Base-by-base conservation (phyloP, 1,140 invertebrate species). In the Coenobita brevimanus region DNA sequence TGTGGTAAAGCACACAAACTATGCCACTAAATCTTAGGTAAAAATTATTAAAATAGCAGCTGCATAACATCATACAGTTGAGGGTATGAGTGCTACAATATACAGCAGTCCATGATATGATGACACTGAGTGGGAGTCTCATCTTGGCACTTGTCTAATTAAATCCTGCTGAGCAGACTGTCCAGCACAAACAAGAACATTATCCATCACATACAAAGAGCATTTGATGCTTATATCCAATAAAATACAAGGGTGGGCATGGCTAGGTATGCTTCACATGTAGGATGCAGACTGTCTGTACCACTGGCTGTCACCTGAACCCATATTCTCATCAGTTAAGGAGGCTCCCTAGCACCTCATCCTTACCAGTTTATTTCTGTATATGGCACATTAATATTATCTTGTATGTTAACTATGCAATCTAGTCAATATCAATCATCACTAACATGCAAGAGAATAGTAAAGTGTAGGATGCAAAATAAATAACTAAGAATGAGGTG, bases 1-100 rank as follows among this genome's bases (percentile, higher is more conserved):
- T 46, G 64, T 86, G 73, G 82, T 85, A 78, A 87, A 87, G 84
- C 84, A 87, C 84, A 87, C 84, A 87, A 87, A 87, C 82, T 87
- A 87, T 87, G 84, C 84, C 76, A 79, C 76, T 79, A 80, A 80
- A 46, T 87, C 76, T 79, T 71, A 80, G 75, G 84, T 79, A 87
- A 85, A 84, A 87, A 87, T 79, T 62, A 57, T 80, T 87, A 87
- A 78, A 85, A 85, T 85, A 85, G 30, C 75, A 87, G 84, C 75
- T 87, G 84, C 84, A 87, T 87, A 87, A 87, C 75, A 87, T 87
- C 76, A 87, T 87, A 87, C 60, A 80, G 76, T 87, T 79, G 33
- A 80, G 50, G 54, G 46, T 87, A 80, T 87, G 84, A 80, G 17
- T 87, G 84, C 84, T 80, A 78, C 38, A 87, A 54, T 79, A 79